A percentile compares a stretch with the other conserved stretches of the same genome.
phyloP scores from a whole-genome alignment of 2,888 invertebrate genomes.

The Trissonchulus latispiculum region DNA sequence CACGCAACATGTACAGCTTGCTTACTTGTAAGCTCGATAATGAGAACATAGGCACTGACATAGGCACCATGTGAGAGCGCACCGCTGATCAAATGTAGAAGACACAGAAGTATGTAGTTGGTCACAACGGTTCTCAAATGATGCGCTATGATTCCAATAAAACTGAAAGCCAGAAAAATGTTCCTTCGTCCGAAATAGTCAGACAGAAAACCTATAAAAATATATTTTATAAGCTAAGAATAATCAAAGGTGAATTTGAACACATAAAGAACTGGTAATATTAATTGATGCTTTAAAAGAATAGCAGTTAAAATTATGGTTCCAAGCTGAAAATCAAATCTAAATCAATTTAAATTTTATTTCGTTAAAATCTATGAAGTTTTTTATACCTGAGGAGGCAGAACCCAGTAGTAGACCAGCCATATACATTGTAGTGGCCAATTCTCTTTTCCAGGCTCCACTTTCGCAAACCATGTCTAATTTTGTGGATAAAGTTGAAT shows the following conservation, averaged over 20 bases:
- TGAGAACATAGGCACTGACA: not conserved
- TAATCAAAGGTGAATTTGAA: no score
- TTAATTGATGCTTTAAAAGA: no score
- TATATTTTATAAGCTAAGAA: no score
- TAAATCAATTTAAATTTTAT: no score
- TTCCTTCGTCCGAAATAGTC: not conserved
- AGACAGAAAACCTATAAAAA: not conserved
- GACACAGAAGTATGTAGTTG: not conserved
- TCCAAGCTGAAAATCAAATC: no score
- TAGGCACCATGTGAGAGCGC: not conserved
- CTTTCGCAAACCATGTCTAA: not conserved
- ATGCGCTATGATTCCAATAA: not conserved
- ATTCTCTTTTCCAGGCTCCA: not conserved
- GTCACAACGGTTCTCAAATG: not conserved
- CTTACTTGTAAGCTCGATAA: not conserved
- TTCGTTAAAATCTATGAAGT: no score
- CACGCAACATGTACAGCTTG: no score
- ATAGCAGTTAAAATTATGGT: no score
- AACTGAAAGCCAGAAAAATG: not conserved
- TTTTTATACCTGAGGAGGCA: no score
- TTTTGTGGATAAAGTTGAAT: not conserved
- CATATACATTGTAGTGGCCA: not conserved
- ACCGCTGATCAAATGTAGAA: not conserved
- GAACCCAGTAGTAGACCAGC: not conserved
- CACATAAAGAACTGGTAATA: no score